Evolutionary conservation across 2,113 vertebrate genomes (phyloP), one percentile per base, ranked within the genome.

Genomic region (Oncorhynchus nerka): DNA sequence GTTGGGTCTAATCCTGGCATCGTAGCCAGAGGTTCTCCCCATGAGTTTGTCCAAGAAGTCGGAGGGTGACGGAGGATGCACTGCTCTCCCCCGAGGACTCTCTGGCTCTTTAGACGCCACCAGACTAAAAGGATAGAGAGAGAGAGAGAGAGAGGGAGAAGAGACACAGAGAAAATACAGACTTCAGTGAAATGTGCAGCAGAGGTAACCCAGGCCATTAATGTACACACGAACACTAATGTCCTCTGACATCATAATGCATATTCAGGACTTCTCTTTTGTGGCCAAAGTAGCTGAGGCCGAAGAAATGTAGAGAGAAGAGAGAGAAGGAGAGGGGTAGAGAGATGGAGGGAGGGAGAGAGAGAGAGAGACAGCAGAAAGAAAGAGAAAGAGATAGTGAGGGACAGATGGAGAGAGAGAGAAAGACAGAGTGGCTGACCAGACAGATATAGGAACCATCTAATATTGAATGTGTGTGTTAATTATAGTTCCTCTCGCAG

Each of bases 31-130:
- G 70, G 97, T 99, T 79, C 95, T 94, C 2, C 98, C 98, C 98
- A 99, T 99, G 79, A 99, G 91, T 82, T 99, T 99, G 88, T 99
- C 98, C 90, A 99, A 91, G 79, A 99, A 99, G 86, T 99, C 97
- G 0, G 98, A 99, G 1, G 98, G 97, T 0, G 98, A 99, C 96
- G 98, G 51, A 55, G 51, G 97, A 1, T 96, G 95, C 57, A 90
- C 86, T 78, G 90, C 89, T 91, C 93, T 92, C 72, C 94, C 95
- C 62, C 93, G 91, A 59, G 95, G 92, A 62, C 91, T 93, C 84
- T 97, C 95, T 75, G 94, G 91, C 89, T 97, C 97, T 83, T 99
- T 99, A 24, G 95, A 95, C 65, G 93, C 94, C 74, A 95, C 94
- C 93, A 95, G 92, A 81, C 97, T 99, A 90, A 48, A 67, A 91